Conservation (phyloP, 92 coral and sea anemone genomes). For the Hydrozoanthus gracilis region DNA sequence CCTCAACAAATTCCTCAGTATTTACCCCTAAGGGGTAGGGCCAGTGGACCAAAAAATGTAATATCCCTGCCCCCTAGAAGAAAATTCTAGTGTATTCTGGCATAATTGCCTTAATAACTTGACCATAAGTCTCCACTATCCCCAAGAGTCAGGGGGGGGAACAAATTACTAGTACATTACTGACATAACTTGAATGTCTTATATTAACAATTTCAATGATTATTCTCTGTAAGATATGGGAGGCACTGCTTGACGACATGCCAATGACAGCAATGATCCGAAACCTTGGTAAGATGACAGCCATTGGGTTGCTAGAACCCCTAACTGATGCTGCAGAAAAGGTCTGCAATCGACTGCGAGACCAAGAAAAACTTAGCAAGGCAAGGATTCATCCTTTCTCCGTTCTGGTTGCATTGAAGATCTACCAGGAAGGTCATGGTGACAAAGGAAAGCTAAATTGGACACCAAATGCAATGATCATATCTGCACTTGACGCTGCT, state of each 20-base stretch:
- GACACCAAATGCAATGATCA: conserved; percentile 73
- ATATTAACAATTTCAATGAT: not conserved
- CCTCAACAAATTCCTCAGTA: too few species aligned
- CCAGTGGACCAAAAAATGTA: too few species aligned
- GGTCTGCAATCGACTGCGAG: conserved; percentile 62
- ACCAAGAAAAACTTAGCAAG: conserved; percentile 54
- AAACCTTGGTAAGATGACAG: conserved; percentile 95
- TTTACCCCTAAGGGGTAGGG: too few species aligned
- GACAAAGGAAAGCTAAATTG: conserved; percentile 89
- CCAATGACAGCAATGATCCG: conserved; percentile 99
- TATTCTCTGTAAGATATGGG: conserved; percentile 75
- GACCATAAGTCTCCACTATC: too few species aligned
- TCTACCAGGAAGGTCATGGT: conserved; percentile 87
- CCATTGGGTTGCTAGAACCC: conserved; percentile 71
- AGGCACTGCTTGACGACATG: conserved; percentile 87
- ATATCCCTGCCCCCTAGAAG: too few species aligned
- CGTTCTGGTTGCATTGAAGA: conserved; percentile 84
- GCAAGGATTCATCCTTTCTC: conserved; percentile 95
- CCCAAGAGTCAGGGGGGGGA: too few species aligned
- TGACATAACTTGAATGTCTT: too few species aligned
- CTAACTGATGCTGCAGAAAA: conserved; percentile 66
- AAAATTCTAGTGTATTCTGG: too few species aligned
- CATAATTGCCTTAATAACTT: too few species aligned
- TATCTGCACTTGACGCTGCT: conserved; percentile 87
- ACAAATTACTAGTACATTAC: too few species aligned